These are phyloP conservation scores for Eristalinus aeneus DNA, from an alignment of 2,888 invertebrate genomes.

Conservation along the genomic window DNA sequence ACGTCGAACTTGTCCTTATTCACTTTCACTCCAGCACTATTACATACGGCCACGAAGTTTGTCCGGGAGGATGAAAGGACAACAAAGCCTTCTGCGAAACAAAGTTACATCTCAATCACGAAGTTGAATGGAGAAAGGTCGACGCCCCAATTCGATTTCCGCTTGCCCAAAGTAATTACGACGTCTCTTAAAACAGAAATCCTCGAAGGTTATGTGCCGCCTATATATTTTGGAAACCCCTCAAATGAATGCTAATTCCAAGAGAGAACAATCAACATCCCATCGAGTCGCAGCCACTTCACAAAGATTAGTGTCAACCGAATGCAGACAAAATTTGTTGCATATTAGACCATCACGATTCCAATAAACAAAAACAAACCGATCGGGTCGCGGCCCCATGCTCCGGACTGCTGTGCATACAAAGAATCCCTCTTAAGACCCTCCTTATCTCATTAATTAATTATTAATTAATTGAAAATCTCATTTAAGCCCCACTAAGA, in stretches of 20 bases:
- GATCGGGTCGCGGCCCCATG: constrained; percentile 10
- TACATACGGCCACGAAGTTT: too few relatives aligned
- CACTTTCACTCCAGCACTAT: too few relatives aligned
- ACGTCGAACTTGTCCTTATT: too few relatives aligned
- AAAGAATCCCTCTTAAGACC: constrained; percentile 43
- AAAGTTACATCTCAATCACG: background rate
- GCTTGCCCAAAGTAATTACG: background rate
- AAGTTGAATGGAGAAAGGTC: background rate
- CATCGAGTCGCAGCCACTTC: background rate
- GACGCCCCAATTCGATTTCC: background rate
- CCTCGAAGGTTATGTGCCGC: background rate
- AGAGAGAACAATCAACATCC: background rate
- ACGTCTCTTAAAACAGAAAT: background rate
- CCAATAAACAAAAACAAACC: constrained; percentile 22
- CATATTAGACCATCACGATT: constrained; percentile 14
- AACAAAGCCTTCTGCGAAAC: too few relatives aligned
- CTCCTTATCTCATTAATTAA: constrained; percentile 61
- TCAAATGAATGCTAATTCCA: background rate
- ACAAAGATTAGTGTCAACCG: background rate
- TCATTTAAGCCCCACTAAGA: constrained; percentile 47
- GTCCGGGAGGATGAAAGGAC: too few relatives aligned
- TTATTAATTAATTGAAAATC: constrained; percentile 65
- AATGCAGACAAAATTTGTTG: constrained; percentile 4
- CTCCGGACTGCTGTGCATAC: constrained; percentile 6
- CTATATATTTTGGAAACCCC: background rate